Base-by-base conservation (phyloP, 2,888 invertebrate species). In the Rhodophaea formosa region DNA sequence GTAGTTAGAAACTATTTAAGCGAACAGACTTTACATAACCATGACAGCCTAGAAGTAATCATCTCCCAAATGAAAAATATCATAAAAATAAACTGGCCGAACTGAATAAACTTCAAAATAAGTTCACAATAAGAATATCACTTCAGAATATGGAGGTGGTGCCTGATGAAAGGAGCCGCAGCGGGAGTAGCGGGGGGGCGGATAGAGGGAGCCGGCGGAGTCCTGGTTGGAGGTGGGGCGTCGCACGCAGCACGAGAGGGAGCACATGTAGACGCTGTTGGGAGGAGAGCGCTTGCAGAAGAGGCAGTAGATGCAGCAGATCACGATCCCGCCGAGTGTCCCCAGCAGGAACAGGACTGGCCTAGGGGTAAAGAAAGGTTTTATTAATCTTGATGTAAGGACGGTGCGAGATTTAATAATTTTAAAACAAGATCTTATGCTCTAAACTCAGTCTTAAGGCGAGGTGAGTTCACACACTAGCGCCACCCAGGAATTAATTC, bases 111-210 rank as follows among this genome's bases (percentile, higher is more conserved):
- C 65, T 62, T 69, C 63, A 32, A 66, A 69, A 61, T 62, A 62
- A 67, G 59, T 64, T 68, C 67, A 70, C 64, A 74, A 69, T 61
- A 70, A 71, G 62, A 69, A 65, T 65, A 71, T 75, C 68, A 96
- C 96, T 94, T 96, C 96, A 62, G 95, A 95, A 84, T 97, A 97
- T 0, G 96, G 96, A 16, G 96, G 96, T 30, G 96, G 96, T 1
- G 95, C 94, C 77, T 95, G 96, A 74, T 96, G 95, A 79, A 96
- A 95, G 59, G 96, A 96, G 60, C 95, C 95, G 75, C 96, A 96
- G 75, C 96, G 94, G 78, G 96, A 96, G 81, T 96, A 97, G 70
- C 96, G 95, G 0, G 96, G 96, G 8, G 96, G 96, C 0, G 95
- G 95, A 82, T 95, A 96, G 72, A 95, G 95, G 0, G 96, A 96